Conservation (phyloP, 2,888 invertebrate genomes). For the Strigamia transsilvanica region DNA sequence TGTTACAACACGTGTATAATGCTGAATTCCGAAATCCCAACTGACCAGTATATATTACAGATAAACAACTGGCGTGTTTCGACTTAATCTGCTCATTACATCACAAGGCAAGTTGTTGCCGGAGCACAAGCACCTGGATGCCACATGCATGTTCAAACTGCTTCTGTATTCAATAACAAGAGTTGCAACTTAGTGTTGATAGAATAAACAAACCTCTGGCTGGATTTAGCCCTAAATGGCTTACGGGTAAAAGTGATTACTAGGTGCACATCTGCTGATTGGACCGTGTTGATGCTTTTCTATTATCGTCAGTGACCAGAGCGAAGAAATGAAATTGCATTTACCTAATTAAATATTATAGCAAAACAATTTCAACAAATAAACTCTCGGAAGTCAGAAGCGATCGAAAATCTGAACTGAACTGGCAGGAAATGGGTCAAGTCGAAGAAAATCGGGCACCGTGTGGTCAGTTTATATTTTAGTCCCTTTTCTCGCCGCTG, state of each 20-base stretch:
- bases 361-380: too few species aligned
- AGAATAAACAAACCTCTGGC: not conserved
- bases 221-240: not conserved
- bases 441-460: not conserved
- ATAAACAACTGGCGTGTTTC: not conserved
- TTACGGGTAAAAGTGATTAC: not conserved
- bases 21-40: too few species aligned
- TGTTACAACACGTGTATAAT: too few species aligned
- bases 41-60: not conserved
- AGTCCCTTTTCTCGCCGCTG: not conserved
- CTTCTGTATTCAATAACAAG: slow-evolving; percentile 5
- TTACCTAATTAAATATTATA: too few species aligned
- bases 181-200: slow-evolving; percentile 1
- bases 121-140: not conserved
- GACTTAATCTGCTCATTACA: not conserved
- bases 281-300: not conserved
- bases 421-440: too few species aligned
- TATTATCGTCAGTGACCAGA: too few species aligned
- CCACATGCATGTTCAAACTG: not conserved
- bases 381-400: too few species aligned
- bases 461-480: not conserved
- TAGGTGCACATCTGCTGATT: not conserved
- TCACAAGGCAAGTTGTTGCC: not conserved
- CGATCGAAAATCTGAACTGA: too few species aligned
- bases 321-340: too few species aligned